phyloP scores from a whole-genome alignment of 2,888 invertebrate genomes.

The Acanthosoma haemorrhoidale region DNA sequence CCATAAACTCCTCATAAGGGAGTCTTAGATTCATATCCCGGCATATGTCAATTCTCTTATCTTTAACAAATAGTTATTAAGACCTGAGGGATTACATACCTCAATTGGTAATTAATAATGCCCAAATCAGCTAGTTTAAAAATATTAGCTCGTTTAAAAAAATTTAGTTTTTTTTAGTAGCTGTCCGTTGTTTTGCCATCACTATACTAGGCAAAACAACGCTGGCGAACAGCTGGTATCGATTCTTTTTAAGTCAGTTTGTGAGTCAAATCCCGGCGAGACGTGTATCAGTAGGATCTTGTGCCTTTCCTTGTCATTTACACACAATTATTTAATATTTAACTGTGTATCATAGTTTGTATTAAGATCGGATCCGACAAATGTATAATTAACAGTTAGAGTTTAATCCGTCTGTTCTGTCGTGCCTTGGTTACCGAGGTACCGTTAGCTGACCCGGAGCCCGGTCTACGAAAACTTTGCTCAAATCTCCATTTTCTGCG shows the following conservation, averaged over 20 bases:
- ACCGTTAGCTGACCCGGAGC: conserved; percentile 24
- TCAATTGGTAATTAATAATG: too few species aligned
- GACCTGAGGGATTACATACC: too few species aligned
- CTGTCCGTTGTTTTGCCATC: too few species aligned
- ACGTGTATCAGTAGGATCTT: not conserved
- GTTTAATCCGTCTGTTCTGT: not conserved
- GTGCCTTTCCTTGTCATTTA: not conserved
- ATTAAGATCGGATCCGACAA: not conserved
- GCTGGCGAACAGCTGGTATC: conserved; percentile 1
- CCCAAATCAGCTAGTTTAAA: too few species aligned
- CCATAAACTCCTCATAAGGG: too few species aligned
- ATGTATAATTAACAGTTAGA: not conserved
- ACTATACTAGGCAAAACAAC: too few species aligned
- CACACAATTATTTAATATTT: not conserved
- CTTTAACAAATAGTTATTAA: too few species aligned
- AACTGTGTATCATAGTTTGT: not conserved
- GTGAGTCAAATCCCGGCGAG: conserved; percentile 7
- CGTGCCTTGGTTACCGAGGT: not conserved
- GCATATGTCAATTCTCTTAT: too few species aligned
- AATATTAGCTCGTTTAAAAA: too few species aligned
- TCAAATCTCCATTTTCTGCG: not conserved
- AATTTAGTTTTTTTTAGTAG: too few species aligned
- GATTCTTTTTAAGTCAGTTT: not conserved
- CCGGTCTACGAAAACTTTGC: not conserved
- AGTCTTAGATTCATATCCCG: too few species aligned